Evolutionary conservation across 2,797 vertebrate species (phyloP).

Genomic region (Lagodon rhomboides): DNA sequence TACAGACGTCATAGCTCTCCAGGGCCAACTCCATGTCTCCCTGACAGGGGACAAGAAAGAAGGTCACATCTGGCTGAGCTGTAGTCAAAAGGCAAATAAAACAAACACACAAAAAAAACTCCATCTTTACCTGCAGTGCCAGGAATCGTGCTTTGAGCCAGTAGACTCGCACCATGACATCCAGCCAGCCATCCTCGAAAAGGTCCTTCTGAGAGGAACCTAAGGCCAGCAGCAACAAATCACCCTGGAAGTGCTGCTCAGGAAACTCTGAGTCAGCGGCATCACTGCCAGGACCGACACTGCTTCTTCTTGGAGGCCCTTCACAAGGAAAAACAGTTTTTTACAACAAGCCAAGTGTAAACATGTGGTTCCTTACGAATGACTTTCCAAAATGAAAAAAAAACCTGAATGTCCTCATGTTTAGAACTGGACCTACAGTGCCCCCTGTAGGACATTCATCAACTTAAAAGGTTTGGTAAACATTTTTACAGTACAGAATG

Average conservation of each 20-base stretch:
- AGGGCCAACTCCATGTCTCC: constrained; percentile 97
- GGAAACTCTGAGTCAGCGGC: constrained; percentile 89
- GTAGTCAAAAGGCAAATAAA: neutral
- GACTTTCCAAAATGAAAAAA: neutral
- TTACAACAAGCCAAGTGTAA: neutral
- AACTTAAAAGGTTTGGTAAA: neutral
- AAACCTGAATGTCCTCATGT: neutral
- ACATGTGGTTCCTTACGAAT: neutral
- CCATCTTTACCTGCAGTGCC: constrained; percentile 89
- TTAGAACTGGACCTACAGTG: neutral
- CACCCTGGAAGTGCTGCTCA: constrained; percentile 91
- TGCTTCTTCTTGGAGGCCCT: constrained; percentile 89
- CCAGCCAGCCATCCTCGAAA: constrained; percentile 92
- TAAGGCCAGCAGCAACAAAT: constrained; percentile 92
- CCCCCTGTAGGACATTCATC: neutral
- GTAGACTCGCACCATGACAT: constrained; percentile 93
- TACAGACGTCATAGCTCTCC: constrained; percentile 96
- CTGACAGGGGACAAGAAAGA: constrained; percentile 75
- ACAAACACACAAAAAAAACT: too few relatives aligned
- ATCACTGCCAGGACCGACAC: constrained; percentile 77
- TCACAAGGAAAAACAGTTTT: constrained; percentile 19
- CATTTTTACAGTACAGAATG: neutral
- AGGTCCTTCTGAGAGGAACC: constrained; percentile 94
- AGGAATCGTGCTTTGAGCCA: constrained; percentile 97
- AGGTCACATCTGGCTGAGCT: neutral